phyloP scores from a whole-genome alignment of 2,888 invertebrate species.

The Trissonchulus sp. region DNA sequence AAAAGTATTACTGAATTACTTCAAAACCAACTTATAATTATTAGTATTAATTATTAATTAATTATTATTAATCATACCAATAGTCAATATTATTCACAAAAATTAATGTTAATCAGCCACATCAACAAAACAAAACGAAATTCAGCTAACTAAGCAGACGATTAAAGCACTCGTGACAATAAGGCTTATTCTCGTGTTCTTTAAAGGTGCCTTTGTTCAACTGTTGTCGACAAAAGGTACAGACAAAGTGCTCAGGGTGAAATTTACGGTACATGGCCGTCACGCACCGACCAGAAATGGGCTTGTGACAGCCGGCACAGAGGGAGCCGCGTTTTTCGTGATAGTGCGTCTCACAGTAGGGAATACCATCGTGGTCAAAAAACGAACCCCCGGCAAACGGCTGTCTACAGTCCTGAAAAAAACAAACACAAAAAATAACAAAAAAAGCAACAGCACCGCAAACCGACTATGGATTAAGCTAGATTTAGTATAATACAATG shows the following conservation, averaged over 20 bases:
- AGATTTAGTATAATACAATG: neutral
- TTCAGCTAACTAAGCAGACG: slow-evolving; percentile 87
- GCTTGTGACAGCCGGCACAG: slow-evolving; percentile 94
- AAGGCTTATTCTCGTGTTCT: slow-evolving; percentile 96
- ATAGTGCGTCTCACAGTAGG: slow-evolving; percentile 98
- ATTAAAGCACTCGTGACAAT: slow-evolving; percentile 94
- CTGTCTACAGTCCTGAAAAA: slow-evolving; percentile 82
- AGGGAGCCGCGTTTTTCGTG: slow-evolving; percentile 92
- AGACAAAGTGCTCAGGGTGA: slow-evolving; percentile 98
- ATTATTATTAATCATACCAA: too few species aligned
- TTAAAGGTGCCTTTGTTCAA: slow-evolving; percentile 99
- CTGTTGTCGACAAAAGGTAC: slow-evolving; percentile 96
- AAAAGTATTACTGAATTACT: too few species aligned
- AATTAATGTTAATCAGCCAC: too few species aligned
- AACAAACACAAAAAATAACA: slow-evolving; percentile 22
- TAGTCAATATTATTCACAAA: too few species aligned
- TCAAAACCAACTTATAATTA: too few species aligned
- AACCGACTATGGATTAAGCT: neutral
- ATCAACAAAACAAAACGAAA: too few species aligned
- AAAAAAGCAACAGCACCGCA: neutral
- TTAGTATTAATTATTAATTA: too few species aligned
- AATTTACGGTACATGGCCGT: slow-evolving; percentile 98
- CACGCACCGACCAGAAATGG: slow-evolving; percentile 81
- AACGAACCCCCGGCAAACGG: slow-evolving; percentile 95
- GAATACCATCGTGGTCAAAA: slow-evolving; percentile 95